Evolutionary conservation across 30 jellyfish, hydroid and myxozoan species (phyloP).

Genomic region (Calvadosia cruxmelitensis): DNA sequence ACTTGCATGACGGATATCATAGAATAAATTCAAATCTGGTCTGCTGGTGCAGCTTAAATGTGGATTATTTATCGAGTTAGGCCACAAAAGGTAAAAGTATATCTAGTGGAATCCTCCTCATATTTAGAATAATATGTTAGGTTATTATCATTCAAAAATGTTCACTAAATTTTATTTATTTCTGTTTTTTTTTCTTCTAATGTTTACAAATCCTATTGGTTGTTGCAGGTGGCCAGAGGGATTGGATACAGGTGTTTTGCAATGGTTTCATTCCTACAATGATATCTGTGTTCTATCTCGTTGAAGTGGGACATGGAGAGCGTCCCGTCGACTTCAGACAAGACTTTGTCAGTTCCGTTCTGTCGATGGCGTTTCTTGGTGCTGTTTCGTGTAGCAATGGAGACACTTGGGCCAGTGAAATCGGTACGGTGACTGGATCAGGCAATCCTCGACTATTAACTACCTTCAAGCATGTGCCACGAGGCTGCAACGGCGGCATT

Average conservation of each 20-base stretch:
- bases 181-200: not conserved
- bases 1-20: no score
- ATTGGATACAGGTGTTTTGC: slow-evolving; percentile 63
- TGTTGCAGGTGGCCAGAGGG: slow-evolving; percentile 79
- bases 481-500: slow-evolving; percentile 80
- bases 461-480: slow-evolving; percentile 57
- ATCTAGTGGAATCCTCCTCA: no score
- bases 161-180: not conserved
- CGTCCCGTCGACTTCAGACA: slow-evolving; percentile 56
- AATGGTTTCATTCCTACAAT: slow-evolving; percentile 65
- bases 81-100: no score
- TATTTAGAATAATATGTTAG: no score
- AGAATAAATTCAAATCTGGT: no score
- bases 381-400: slow-evolving; percentile 83
- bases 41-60: no score
- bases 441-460: slow-evolving; percentile 63
- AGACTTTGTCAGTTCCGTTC: slow-evolving; percentile 54
- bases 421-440: slow-evolving; percentile 76
- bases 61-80: no score
- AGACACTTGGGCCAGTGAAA: slow-evolving; percentile 91
- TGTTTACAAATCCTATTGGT: not conserved
- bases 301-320: slow-evolving; percentile 71
- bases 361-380: slow-evolving; percentile 43
- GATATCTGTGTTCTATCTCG: slow-evolving; percentile 31
- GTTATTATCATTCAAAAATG: no score